Conservation (phyloP, 2,113 vertebrate genomes). For the Bubalus kerabau region DNA sequence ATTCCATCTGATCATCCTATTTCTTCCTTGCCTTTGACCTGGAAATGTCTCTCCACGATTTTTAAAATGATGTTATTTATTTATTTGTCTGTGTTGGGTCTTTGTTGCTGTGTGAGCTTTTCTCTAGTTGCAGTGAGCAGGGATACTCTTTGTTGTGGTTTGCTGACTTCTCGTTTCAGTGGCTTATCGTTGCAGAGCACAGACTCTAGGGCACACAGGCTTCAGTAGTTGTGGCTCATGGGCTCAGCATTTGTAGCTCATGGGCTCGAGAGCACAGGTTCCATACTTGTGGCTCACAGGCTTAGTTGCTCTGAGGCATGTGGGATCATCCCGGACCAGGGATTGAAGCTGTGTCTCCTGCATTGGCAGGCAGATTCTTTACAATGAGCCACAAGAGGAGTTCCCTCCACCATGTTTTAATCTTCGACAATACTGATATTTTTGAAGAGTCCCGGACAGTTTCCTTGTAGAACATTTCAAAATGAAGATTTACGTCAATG, state of each 20-base stretch:
- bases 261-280: neutral
- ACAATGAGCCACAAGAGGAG: neutral
- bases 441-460: neutral
- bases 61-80: neutral
- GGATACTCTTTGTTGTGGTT: neutral
- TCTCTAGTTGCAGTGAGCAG: neutral
- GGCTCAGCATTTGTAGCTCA: neutral
- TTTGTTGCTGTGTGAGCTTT: neutral
- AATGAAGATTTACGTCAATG: neutral
- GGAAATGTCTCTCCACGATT: neutral
- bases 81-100: neutral
- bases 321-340: neutral
- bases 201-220: neutral
- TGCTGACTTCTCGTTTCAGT: neutral
- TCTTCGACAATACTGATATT: neutral
- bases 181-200: neutral
- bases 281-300: neutral
- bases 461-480: neutral
- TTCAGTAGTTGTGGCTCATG: rapidly evolving
- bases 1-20: neutral
- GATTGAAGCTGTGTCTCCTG: neutral
- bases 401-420: neutral
- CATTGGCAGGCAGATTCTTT: neutral
- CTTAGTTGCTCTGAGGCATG: neutral
- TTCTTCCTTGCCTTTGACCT: neutral